These are phyloP conservation scores for Halcyon badia DNA, from an alignment of 2,797 vertebrate genomes.

Conservation along the genomic window DNA sequence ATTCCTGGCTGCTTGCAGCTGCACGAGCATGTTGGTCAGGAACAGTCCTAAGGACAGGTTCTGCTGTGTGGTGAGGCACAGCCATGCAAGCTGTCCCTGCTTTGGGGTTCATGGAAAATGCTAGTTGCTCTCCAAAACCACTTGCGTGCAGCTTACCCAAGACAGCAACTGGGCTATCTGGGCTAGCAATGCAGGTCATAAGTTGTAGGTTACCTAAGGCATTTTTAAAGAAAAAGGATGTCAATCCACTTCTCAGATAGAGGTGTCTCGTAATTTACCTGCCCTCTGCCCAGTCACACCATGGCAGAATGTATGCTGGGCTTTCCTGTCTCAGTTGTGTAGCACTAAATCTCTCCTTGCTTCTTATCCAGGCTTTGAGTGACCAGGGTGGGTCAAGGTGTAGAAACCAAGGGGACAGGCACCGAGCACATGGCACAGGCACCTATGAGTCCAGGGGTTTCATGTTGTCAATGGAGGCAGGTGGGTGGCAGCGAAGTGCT, in stretches of 20 bases:
- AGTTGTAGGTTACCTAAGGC: neutral
- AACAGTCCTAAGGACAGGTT: neutral
- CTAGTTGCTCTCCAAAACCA: neutral
- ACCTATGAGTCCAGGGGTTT: fast-evolving
- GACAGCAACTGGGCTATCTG: fast-evolving
- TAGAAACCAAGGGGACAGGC: neutral
- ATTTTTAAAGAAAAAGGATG: neutral
- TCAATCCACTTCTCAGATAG: neutral
- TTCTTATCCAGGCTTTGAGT: neutral
- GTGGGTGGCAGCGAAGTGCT: neutral
- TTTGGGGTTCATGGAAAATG: neutral
- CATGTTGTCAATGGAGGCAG: neutral
- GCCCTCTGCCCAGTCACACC: neutral
- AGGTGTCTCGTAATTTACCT: neutral
- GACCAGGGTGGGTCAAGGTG: neutral
- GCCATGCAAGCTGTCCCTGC: fast-evolving
- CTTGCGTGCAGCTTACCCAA: neutral
- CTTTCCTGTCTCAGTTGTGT: fast-evolving
- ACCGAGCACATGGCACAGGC: fast-evolving
- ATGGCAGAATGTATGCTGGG: neutral
- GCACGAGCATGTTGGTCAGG: neutral
- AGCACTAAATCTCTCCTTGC: neutral
- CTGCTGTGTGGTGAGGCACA: neutral
- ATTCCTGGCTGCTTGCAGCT: constrained; percentile 38
- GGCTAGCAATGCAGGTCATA: neutral